Conservation (phyloP, 2,888 invertebrate genomes). For the Cordylochernes scorpioides region DNA sequence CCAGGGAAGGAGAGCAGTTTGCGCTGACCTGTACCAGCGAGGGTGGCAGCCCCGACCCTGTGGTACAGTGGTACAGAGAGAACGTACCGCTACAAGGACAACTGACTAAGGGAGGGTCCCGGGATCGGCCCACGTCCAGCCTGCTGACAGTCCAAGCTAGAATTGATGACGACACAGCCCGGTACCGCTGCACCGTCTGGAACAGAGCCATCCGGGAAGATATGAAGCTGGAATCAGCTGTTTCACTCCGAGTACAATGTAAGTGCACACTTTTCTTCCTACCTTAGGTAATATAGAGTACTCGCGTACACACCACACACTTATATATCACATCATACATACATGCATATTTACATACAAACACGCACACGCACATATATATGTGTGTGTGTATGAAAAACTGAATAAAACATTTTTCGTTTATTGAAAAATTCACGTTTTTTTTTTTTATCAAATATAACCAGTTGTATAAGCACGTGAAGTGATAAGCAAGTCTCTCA, state of each 20-base stretch:
- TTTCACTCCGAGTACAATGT: conserved; percentile 66
- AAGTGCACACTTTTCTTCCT: conserved; percentile 27
- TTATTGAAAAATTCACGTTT: no score
- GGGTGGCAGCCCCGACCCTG: conserved; percentile 71
- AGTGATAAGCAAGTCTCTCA: no score
- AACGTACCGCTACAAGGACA: conserved; percentile 45
- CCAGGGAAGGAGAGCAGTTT: conserved; percentile 34
- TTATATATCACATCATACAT: no score
- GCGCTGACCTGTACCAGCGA: conserved; percentile 34
- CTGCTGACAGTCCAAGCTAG: conserved; percentile 45
- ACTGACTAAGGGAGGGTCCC: conserved; percentile 37
- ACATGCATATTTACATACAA: no score
- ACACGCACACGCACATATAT: no score
- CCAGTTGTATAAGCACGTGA: no score
- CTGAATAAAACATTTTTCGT: no score
- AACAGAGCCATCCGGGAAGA: conserved; percentile 63
- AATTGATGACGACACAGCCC: conserved; percentile 55
- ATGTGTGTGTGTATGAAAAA: no score
- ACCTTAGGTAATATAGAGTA: no score
- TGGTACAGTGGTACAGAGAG: conserved; percentile 45
- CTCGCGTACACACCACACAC: no score
- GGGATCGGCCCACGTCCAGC: conserved; percentile 44
- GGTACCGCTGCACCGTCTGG: conserved; percentile 58
- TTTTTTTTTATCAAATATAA: no score
- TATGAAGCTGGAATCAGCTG: conserved; percentile 45